A percentile compares a stretch with the other conserved stretches of the same genome.
Evolutionary conservation across 1,140 invertebrate species (phyloP).

Genomic region (Drosophila varians): DNA sequence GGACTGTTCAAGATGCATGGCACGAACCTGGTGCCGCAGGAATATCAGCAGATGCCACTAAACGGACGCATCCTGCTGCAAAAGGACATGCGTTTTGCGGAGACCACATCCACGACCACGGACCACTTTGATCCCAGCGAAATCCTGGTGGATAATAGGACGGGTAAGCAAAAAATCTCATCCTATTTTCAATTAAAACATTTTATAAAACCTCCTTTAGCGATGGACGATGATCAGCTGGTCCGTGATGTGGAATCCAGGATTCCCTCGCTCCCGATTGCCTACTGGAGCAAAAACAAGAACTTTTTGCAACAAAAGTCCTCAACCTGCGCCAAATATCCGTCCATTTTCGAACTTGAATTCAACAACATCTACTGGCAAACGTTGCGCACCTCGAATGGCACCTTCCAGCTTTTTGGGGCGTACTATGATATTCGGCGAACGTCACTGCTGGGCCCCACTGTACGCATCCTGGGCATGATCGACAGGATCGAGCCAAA

Average conservation of each 20-base stretch:
- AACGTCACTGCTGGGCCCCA: slow-evolving; percentile 90
- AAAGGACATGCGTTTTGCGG: slow-evolving; percentile 76
- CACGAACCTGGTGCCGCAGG: slow-evolving; percentile 76
- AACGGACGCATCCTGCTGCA: slow-evolving; percentile 79
- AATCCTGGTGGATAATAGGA: slow-evolving; percentile 82
- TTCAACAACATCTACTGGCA: slow-evolving; percentile 97
- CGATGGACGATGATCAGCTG: slow-evolving; percentile 88
- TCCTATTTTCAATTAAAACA: background rate
- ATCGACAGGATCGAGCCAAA: slow-evolving; percentile 94
- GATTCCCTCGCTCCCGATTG: slow-evolving; percentile 92
- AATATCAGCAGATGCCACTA: slow-evolving; percentile 69
- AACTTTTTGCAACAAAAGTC: slow-evolving; percentile 88
- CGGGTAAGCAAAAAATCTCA: slow-evolving; percentile 49
- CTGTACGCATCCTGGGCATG: slow-evolving; percentile 94
- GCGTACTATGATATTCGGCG: slow-evolving; percentile 94
- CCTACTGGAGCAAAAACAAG: slow-evolving; percentile 92
- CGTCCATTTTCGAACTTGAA: slow-evolving; percentile 93
- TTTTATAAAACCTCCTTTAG: slow-evolving; percentile 17
- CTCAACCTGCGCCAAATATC: slow-evolving; percentile 91
- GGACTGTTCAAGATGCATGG: slow-evolving; percentile 83
- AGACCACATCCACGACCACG: slow-evolving; percentile 81
- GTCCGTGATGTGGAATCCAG: slow-evolving; percentile 90
- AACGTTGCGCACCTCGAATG: slow-evolving; percentile 90
- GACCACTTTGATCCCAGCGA: slow-evolving; percentile 81
- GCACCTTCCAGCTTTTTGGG: slow-evolving; percentile 94